A percentile compares a stretch with the other conserved stretches of the same genome.
phyloP scores from a whole-genome alignment of 2,113 vertebrate genomes.

The Tupaia tana region DNA sequence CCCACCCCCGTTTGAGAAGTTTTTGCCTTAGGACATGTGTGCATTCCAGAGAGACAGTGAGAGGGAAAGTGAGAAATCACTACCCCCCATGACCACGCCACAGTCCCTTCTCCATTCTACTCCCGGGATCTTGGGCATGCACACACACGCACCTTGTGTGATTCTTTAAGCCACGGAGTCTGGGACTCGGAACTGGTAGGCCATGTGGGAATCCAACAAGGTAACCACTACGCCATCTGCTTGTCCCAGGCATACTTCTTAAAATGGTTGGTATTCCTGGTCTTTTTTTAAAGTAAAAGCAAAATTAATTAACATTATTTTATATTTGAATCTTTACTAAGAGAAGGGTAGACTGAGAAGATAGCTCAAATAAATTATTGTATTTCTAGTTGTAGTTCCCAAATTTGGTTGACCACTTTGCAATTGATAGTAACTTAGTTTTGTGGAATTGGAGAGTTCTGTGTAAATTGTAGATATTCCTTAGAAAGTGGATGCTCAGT shows the following conservation, averaged over 20 bases:
- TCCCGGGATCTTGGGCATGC: no score
- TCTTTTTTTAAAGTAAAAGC: conserved; percentile 44
- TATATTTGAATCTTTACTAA: conserved; percentile 14
- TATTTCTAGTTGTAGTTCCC: conserved; percentile 15
- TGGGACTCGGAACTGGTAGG: no score
- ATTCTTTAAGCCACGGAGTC: no score
- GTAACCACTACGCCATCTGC: no score
- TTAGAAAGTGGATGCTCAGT: background rate
- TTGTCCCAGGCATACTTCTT: background rate
- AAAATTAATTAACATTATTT: conserved; percentile 34
- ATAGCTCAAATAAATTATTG: background rate
- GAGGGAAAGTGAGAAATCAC: no score
- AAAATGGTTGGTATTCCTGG: conserved; percentile 2
- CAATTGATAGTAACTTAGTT: background rate
- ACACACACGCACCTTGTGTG: no score
- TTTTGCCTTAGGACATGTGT: no score
- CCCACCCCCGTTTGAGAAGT: no score
- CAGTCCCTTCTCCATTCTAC: no score
- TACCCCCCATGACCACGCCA: no score
- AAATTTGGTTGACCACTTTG: background rate
- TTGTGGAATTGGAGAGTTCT: background rate
- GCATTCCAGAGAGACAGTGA: no score
- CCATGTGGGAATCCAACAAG: no score
- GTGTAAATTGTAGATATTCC: background rate
- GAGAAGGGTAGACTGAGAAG: background rate